A percentile compares a stretch with the other conserved stretches of the same genome.
phyloP scores from a whole-genome alignment of 2,797 vertebrate genomes.

The Semaprochilodus insignis region DNA sequence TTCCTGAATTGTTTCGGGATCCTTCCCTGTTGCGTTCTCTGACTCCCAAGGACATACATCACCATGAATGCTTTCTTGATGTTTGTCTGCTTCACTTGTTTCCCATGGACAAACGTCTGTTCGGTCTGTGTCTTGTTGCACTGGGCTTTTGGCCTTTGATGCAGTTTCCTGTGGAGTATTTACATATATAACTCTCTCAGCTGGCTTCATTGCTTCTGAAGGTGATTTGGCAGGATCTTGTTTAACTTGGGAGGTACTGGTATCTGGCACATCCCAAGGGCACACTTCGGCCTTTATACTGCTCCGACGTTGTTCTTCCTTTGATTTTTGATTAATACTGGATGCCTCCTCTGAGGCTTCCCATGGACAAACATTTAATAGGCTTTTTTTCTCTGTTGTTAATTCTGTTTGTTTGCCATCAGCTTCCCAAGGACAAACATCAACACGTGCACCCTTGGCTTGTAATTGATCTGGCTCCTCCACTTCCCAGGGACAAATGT shows the following conservation, averaged over 20 bases:
- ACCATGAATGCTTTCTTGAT: constrained; percentile 55
- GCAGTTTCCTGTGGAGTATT: constrained; percentile 61
- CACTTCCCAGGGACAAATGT: constrained; percentile 74
- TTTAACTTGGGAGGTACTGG: constrained; percentile 22
- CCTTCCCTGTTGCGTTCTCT: constrained; percentile 39
- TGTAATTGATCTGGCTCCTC: constrained; percentile 59
- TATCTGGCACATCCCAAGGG: constrained; percentile 60
- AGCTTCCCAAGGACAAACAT: constrained; percentile 61
- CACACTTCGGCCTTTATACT: constrained; percentile 57
- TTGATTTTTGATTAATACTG: neutral
- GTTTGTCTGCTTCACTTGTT: constrained; percentile 27
- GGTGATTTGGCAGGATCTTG: constrained; percentile 29
- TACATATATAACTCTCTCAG: constrained; percentile 70
- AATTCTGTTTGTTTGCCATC: constrained; percentile 17
- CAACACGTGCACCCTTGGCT: constrained; percentile 60
- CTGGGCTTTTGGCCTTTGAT: constrained; percentile 51
- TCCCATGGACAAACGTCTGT: constrained; percentile 28
- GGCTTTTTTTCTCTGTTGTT: constrained; percentile 8
- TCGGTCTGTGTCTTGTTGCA: constrained; percentile 15
- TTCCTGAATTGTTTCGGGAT: constrained; percentile 27
- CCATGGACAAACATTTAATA: constrained; percentile 30
- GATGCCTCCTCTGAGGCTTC: constrained; percentile 7
- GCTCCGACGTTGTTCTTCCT: constrained; percentile 23
- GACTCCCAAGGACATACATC: constrained; percentile 53
- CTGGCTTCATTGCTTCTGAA: constrained; percentile 51